Evolutionary conservation across 2,888 invertebrate species (phyloP).

Genomic region (Tuberolachnus salignus): DNA sequence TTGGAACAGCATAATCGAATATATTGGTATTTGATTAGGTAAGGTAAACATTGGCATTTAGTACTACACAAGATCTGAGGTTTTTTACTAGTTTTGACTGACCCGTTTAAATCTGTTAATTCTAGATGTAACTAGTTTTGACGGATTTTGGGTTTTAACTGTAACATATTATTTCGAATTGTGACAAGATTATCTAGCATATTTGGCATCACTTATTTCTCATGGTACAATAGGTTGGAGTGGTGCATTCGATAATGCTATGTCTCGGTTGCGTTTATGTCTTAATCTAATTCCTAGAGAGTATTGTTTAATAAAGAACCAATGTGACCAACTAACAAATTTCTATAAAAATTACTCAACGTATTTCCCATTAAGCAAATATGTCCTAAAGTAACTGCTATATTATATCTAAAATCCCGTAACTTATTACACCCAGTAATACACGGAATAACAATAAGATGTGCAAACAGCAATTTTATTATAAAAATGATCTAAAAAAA

Average conservation of each 20-base stretch:
- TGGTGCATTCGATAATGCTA: neutral
- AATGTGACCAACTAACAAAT: neutral
- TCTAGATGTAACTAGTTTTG: too few relatives aligned
- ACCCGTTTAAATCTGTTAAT: too few relatives aligned
- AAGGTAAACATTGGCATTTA: too few relatives aligned
- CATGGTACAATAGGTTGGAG: neutral
- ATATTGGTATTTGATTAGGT: too few relatives aligned
- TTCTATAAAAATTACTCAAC: neutral
- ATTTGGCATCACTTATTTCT: neutral
- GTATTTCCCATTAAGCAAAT: neutral
- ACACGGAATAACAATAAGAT: neutral
- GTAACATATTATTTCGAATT: too few relatives aligned
- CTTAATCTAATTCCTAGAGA: neutral
- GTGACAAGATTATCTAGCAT: neutral
- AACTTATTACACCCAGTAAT: neutral
- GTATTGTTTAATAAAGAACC: neutral
- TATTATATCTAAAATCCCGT: neutral
- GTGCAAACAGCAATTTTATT: too few relatives aligned
- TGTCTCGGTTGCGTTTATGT: neutral
- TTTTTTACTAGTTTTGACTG: too few relatives aligned
- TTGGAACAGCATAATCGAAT: too few relatives aligned
- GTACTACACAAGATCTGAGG: too few relatives aligned
- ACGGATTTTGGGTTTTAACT: too few relatives aligned
- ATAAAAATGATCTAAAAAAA: too few relatives aligned
- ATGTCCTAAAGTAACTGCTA: neutral